These are phyloP conservation scores for Hyposmocoma kahamanoa DNA, from an alignment of 1,140 invertebrate genomes.

Conservation along the genomic window DNA sequence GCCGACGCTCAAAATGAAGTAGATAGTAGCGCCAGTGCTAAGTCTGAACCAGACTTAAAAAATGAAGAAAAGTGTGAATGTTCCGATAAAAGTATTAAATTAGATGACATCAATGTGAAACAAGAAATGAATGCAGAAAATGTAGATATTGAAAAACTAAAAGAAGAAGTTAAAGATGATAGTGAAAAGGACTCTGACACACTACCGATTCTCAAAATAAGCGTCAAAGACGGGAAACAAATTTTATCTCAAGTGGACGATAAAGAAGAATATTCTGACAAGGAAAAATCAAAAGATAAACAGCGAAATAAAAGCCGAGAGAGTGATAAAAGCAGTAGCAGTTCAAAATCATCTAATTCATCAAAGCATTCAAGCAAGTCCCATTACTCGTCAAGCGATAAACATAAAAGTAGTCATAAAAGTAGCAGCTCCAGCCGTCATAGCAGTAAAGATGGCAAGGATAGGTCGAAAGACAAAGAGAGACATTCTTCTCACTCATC, in stretches of 20 bases:
- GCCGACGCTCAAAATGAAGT: conserved; percentile 30
- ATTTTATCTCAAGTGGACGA: conserved; percentile 79
- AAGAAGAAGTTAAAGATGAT: conserved; percentile 61
- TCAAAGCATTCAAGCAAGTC: conserved; percentile 73
- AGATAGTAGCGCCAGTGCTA: conserved; percentile 18
- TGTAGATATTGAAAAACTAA: conserved; percentile 26
- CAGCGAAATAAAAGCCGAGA: conserved; percentile 57
- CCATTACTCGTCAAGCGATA: conserved; percentile 63
- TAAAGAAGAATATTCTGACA: conserved; percentile 46
- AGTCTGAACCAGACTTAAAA: conserved; percentile 10
- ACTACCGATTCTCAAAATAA: conserved; percentile 76
- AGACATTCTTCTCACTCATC: conserved; percentile 57
- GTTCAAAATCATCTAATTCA: conserved; percentile 65
- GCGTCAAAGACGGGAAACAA: conserved; percentile 83
- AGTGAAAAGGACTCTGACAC: conserved; percentile 24
- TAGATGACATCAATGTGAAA: background rate
- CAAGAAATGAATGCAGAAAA: conserved; percentile 17
- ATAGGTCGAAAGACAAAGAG: conserved; percentile 64
- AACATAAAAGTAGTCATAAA: conserved; percentile 57
- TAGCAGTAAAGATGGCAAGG: conserved; percentile 39
- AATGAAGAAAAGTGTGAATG: conserved; percentile 14
- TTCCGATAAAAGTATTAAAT: conserved; percentile 9
- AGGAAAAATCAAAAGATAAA: conserved; percentile 59
- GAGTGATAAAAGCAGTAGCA: conserved; percentile 64
- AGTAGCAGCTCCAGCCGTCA: conserved; percentile 57